Evolutionary conservation across 2,888 invertebrate genomes (phyloP).

Genomic region (Thereva nobilitata): DNA sequence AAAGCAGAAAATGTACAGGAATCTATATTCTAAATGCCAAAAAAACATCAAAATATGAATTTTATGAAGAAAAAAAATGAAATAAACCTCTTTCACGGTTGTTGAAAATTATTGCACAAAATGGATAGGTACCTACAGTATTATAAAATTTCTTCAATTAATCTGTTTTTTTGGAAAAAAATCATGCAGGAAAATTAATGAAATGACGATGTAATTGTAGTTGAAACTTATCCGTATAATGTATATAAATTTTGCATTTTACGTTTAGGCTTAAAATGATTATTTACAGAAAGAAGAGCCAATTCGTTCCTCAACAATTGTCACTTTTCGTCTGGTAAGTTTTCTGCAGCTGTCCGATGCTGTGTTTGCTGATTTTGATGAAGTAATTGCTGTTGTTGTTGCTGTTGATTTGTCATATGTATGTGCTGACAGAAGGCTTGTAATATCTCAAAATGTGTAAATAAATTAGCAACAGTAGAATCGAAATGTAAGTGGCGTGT

Average conservation of each 20-base stretch:
- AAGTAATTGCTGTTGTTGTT: constrained; percentile 44
- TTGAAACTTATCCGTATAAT: constrained; percentile 52
- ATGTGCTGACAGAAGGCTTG: constrained; percentile 63
- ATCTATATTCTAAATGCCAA: too few species aligned
- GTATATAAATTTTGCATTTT: constrained; percentile 58
- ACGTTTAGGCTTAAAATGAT: constrained; percentile 50
- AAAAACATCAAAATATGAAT: too few species aligned
- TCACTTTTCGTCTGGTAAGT: constrained; percentile 56
- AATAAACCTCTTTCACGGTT: too few species aligned
- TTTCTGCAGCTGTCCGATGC: constrained; percentile 45
- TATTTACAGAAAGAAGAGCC: constrained; percentile 48
- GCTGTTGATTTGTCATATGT: constrained; percentile 53
- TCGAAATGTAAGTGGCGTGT: constrained; percentile 67
- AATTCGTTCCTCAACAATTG: constrained; percentile 47
- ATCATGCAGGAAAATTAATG: neutral
- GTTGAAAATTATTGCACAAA: too few species aligned
- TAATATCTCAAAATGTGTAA: constrained; percentile 78
- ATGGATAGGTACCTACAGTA: too few species aligned
- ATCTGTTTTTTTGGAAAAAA: too few species aligned
- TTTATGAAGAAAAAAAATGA: too few species aligned
- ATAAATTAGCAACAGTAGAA: constrained; percentile 62
- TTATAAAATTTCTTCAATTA: too few species aligned
- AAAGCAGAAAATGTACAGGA: too few species aligned
- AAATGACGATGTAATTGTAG: constrained; percentile 13
- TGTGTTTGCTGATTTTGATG: constrained; percentile 46